Conservation (phyloP, 2,888 invertebrate species). For the Aphidoletes aphidimyza region DNA sequence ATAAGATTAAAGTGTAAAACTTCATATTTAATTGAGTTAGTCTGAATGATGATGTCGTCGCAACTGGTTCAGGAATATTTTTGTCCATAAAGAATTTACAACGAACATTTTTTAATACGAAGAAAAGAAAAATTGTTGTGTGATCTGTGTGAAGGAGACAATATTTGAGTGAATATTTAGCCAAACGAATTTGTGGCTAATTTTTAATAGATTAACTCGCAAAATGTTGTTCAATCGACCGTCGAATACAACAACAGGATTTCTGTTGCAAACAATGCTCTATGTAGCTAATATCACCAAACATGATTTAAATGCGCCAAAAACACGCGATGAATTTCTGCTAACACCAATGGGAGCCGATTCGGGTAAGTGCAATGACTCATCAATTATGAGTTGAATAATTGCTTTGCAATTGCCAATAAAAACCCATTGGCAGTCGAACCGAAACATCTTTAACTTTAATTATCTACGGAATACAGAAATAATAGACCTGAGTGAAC, state of each 20-base stretch:
- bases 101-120: neutral
- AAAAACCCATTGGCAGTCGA: neutral
- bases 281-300: conserved; percentile 64
- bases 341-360: conserved; percentile 64
- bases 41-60: conserved; percentile 6
- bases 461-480: too few species aligned
- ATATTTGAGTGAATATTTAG: too few species aligned
- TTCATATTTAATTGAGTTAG: conserved; percentile 25
- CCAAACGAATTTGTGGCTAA: too few species aligned
- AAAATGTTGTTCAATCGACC: neutral
- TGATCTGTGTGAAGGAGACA: too few species aligned
- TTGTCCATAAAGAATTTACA: neutral
- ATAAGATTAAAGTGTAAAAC: neutral
- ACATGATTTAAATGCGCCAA: conserved; percentile 57
- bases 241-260: conserved; percentile 61
- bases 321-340: conserved; percentile 63
- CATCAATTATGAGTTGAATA: neutral
- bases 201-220: too few species aligned
- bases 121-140: neutral
- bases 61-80: neutral
- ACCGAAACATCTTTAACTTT: too few species aligned
- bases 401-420: neutral
- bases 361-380: conserved; percentile 52
- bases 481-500: too few species aligned
- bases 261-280: conserved; percentile 66